phyloP scores from a whole-genome alignment of 2,113 vertebrate genomes.

The Nematolebias whitei region DNA sequence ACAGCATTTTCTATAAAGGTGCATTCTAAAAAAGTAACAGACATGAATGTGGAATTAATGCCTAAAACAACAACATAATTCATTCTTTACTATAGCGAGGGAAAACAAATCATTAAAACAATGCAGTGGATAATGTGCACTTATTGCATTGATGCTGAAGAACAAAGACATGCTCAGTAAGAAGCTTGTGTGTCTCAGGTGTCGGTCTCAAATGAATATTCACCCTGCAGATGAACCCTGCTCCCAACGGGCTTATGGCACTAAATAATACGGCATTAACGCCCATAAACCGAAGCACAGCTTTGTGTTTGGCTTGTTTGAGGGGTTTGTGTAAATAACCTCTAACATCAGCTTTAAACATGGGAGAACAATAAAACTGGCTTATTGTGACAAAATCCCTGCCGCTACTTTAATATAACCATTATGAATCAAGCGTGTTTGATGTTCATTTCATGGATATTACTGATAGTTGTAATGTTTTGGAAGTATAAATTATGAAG shows the following conservation, averaged over 20 bases:
- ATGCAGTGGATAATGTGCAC: constrained; percentile 44
- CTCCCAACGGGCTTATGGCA: constrained; percentile 70
- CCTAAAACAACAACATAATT: background rate
- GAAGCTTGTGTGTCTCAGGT: constrained; percentile 82
- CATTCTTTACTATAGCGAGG: background rate
- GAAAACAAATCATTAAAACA: constrained; percentile 35
- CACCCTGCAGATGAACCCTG: constrained; percentile 75
- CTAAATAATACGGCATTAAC: constrained; percentile 69
- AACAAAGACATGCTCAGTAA: constrained; percentile 23
- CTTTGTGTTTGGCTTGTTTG: constrained; percentile 47
- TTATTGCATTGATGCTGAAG: constrained; percentile 34
- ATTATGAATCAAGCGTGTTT: constrained; percentile 14
- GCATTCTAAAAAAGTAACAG: background rate
- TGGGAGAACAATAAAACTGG: constrained; percentile 60
- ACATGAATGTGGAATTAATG: constrained; percentile 10
- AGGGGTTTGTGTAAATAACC: constrained; percentile 74
- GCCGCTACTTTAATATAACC: constrained; percentile 59
- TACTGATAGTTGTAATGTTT: constrained; percentile 4
- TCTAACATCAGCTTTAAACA: constrained; percentile 45
- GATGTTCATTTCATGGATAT: constrained; percentile 14
- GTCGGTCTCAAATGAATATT: constrained; percentile 88
- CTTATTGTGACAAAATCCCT: constrained; percentile 71
- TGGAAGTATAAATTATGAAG: background rate
- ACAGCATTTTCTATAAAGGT: background rate
- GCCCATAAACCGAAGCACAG: constrained; percentile 55